These are phyloP conservation scores for Polymixis lichenea DNA, from an alignment of 2,888 invertebrate species.

Conservation along the genomic window DNA sequence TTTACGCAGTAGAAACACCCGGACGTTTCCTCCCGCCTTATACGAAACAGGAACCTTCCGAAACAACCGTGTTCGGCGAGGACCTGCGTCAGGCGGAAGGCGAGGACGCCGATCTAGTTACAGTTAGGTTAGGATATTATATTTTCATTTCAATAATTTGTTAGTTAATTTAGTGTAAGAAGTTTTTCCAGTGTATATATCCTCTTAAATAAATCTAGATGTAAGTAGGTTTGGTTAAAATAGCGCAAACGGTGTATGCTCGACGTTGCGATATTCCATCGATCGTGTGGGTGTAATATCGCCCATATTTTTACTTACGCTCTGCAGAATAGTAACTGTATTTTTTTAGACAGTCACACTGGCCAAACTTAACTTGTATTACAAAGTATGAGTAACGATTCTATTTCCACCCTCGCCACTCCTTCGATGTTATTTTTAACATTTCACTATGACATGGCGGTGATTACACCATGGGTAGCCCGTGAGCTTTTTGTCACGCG, in stretches of 20 bases:
- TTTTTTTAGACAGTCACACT: background rate
- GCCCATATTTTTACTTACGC: background rate
- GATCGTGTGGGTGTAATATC: background rate
- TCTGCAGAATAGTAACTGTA: background rate
- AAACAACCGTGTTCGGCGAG: too few relatives aligned
- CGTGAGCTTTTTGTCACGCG: slow-evolving; percentile 70
- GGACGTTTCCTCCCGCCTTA: too few relatives aligned
- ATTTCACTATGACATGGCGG: slow-evolving; percentile 43
- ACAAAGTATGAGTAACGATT: slow-evolving; percentile 17
- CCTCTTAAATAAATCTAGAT: background rate
- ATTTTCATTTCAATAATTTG: background rate
- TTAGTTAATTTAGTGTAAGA: background rate
- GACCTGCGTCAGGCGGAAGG: too few relatives aligned
- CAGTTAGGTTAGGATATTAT: background rate
- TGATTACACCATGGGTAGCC: slow-evolving; percentile 54
- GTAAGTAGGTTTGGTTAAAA: background rate
- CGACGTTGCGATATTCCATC: background rate
- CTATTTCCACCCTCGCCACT: slow-evolving; percentile 28
- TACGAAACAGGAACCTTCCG: too few relatives aligned
- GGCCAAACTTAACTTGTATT: background rate
- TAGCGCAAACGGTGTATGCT: background rate
- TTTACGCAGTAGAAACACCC: too few relatives aligned
- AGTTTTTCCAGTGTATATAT: background rate
- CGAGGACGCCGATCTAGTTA: background rate
- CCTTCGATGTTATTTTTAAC: slow-evolving; percentile 57